A percentile compares a stretch with the other conserved stretches of the same genome.
phyloP scores from a whole-genome alignment of 1,140 invertebrate species.

The Trichogramma pretiosum region DNA sequence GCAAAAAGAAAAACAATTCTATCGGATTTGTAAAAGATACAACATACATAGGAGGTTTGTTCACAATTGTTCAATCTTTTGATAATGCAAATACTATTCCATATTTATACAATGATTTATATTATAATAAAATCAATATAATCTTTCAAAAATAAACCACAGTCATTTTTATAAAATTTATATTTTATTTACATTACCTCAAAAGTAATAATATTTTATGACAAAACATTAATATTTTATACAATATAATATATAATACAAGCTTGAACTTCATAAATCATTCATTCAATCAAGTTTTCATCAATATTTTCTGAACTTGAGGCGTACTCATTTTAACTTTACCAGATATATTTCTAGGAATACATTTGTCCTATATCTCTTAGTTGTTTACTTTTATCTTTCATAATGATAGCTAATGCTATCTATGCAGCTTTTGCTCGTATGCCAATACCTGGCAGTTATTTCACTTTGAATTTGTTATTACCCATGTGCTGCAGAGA shows the following conservation, averaged over 20 bases:
- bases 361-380: slow-evolving; percentile 89
- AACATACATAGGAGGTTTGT: too few relatives aligned
- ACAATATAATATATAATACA: slow-evolving; percentile 1
- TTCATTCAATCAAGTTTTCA: slow-evolving; percentile 29
- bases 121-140: slow-evolving; percentile 1
- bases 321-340: slow-evolving; percentile 90
- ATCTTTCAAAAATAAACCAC: slow-evolving; percentile 8
- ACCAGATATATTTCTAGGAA: slow-evolving; percentile 93
- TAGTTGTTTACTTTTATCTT: slow-evolving; percentile 67
- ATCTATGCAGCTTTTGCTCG: slow-evolving; percentile 92
- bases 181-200: slow-evolving; percentile 6
- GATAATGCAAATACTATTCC: background rate
- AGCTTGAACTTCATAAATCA: slow-evolving; percentile 2
- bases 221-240: background rate
- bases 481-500: slow-evolving; percentile 79
- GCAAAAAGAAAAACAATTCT: too few relatives aligned
- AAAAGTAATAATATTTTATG: slow-evolving; percentile 8
- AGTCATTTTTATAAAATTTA: slow-evolving; percentile 11
- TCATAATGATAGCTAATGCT: slow-evolving; percentile 79
- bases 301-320: slow-evolving; percentile 58
- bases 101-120: slow-evolving; percentile 14
- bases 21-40: too few relatives aligned
- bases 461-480: slow-evolving; percentile 94
- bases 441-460: slow-evolving; percentile 89
- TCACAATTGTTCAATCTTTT: slow-evolving; percentile 20